Percentiles rank a stretch among this genome's conserved stretches.
Conservation (phyloP, 2,888 invertebrate genomes). For the Cheilosia grossa region DNA sequence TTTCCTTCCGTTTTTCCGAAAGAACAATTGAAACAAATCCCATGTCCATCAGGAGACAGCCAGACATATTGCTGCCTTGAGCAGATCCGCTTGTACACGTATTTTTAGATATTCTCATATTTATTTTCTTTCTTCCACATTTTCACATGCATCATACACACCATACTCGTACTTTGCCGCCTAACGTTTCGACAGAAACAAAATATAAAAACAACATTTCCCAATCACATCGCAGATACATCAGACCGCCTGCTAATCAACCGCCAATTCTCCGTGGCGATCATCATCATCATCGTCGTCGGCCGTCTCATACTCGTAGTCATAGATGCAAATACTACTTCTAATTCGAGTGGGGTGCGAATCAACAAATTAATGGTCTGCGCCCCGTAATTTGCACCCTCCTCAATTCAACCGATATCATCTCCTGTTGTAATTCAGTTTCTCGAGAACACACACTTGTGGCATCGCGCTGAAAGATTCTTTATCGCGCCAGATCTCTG, state of each 20-base stretch:
- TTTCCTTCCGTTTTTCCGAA: slow-evolving; percentile 17
- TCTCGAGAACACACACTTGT: slow-evolving; percentile 63
- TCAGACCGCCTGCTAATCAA: slow-evolving; percentile 61
- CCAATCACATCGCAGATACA: slow-evolving; percentile 56
- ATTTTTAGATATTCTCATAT: slow-evolving; percentile 45
- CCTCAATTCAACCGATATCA: slow-evolving; percentile 50
- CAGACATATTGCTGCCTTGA: slow-evolving; percentile 45
- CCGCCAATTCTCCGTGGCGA: slow-evolving; percentile 45
- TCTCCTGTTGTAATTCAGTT: slow-evolving; percentile 51
- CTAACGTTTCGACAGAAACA: not conserved
- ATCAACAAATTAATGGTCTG: slow-evolving; percentile 65
- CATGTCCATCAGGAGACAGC: slow-evolving; percentile 30
- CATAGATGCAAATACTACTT: slow-evolving; percentile 22
- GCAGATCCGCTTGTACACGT: slow-evolving; percentile 9
- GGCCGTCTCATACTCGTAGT: slow-evolving; percentile 2
- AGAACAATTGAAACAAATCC: slow-evolving; percentile 44
- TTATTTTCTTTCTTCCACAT: slow-evolving; percentile 30
- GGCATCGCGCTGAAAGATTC: slow-evolving; percentile 58
- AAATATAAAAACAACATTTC: slow-evolving; percentile 1
- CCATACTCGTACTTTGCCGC: not conserved
- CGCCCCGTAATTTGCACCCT: slow-evolving; percentile 43
- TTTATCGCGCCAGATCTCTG: slow-evolving; percentile 45
- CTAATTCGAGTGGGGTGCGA: slow-evolving; percentile 45
- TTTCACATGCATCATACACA: slow-evolving; percentile 4
- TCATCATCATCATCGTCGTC: slow-evolving; percentile 18